phyloP scores from a whole-genome alignment of 2,888 invertebrate species.

The Biston betularia region DNA sequence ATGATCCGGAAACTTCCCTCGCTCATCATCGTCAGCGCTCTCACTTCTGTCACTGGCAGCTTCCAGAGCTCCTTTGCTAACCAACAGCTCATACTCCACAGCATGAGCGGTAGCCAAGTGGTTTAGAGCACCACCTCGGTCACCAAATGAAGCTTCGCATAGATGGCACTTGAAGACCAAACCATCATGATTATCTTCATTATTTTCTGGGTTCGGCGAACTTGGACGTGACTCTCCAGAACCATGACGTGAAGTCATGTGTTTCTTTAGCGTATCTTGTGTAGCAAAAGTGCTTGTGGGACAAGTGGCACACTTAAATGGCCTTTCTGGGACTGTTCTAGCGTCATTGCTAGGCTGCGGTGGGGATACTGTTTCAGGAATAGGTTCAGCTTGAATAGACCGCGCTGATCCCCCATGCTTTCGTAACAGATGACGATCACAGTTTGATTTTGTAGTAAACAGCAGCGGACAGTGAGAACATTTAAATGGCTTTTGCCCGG shows the following conservation, averaged over 20 bases:
- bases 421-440: constrained; percentile 96
- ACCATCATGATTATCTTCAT: constrained; percentile 80
- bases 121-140: constrained; percentile 91
- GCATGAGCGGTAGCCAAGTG: constrained; percentile 92
- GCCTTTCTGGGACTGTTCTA: constrained; percentile 91
- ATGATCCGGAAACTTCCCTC: constrained; percentile 94
- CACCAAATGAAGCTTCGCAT: constrained; percentile 94
- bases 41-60: constrained; percentile 88
- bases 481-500: constrained; percentile 98
- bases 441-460: constrained; percentile 98
- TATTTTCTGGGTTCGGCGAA: constrained; percentile 68
- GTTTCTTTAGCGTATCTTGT: constrained; percentile 92
- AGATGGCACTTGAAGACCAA: constrained; percentile 96
- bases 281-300: constrained; percentile 94
- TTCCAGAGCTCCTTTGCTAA: constrained; percentile 91
- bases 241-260: constrained; percentile 90
- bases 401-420: constrained; percentile 89
- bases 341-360: constrained; percentile 68
- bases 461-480: constrained; percentile 97
- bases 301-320: constrained; percentile 92
- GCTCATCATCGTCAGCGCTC: constrained; percentile 88
- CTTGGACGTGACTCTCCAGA: constrained; percentile 75
- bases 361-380: constrained; percentile 66
- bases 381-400: constrained; percentile 75
- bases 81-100: constrained; percentile 92